Base-by-base conservation (phyloP, 2,797 vertebrate species). In the Sebastes cheni region DNA sequence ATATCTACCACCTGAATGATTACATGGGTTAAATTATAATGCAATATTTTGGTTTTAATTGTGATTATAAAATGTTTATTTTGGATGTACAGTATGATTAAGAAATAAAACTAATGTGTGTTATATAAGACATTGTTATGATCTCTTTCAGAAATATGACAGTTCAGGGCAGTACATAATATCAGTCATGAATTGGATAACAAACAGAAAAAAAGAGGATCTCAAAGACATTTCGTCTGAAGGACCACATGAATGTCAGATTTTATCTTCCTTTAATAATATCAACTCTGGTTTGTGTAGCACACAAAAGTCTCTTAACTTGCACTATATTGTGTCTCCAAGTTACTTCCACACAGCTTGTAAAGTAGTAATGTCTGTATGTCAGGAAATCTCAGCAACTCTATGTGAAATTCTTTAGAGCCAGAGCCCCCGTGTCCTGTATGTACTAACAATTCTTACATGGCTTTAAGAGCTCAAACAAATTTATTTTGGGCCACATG, bases 61-160 rank as follows among this genome's bases (percentile, higher is more conserved):
- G 86, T 91, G 83, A 92, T 84, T 79, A 85, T 83, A 46, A 85
- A 87, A 84, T 88, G 79, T 83, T 93, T 92, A 84, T 88, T 90
- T 92, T 91, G 81, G 86, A 84, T 94, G 92, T 94, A 94, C 91
- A 93, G 84, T 93, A 92, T 92, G 83, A 93, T 89, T 82, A 91
- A 86, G 27, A 83, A 91, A 91, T 91, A 86, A 88, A 91, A 86
- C 67, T 75, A 83, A 81, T 87, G 77, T 86, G 91, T 34, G 54
- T 91, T 90, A 88, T 87, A 70, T 67, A 87, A 77, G 29, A 85
- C 18, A 61, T 39, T 52, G 25, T 52, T 56, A 12, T 72, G 39
- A 72, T 65, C 8, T 72, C 5, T 56, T 62, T 75, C 3, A 60
- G 32, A 39, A 56, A 32, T 42, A 20, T 50, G 39, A 50, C 16